These are phyloP conservation scores for Cistogaster globosa DNA, from an alignment of 2,888 invertebrate species.

Conservation along the genomic window DNA sequence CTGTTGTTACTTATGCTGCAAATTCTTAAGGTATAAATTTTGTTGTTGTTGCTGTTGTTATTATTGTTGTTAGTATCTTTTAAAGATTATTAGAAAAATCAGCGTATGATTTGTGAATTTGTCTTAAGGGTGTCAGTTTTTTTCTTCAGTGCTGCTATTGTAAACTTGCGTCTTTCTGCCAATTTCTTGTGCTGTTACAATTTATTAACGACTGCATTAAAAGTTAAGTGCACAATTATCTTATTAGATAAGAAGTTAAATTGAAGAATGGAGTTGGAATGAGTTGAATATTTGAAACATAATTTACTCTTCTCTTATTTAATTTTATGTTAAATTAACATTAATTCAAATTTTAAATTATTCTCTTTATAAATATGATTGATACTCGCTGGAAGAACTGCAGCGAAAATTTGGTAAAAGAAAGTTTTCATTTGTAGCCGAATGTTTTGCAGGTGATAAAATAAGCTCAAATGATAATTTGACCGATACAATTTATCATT, in stretches of 20 bases:
- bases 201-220: slow-evolving; percentile 55
- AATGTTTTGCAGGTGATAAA: too few species aligned
- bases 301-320: not conserved
- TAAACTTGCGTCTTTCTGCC: slow-evolving; percentile 21
- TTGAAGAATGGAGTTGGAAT: slow-evolving; percentile 18
- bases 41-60: slow-evolving; percentile 21
- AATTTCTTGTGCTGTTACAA: slow-evolving; percentile 17
- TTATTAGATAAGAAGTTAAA: slow-evolving; percentile 63
- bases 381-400: too few species aligned
- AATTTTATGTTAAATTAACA: too few species aligned
- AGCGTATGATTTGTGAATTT: slow-evolving; percentile 72
- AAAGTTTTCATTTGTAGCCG: too few species aligned
- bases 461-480: too few species aligned
- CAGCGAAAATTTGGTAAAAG: too few species aligned
- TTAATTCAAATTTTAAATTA: too few species aligned
- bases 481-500: too few species aligned
- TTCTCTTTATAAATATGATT: too few species aligned
- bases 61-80: slow-evolving; percentile 26
- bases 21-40: not conserved
- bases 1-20: not conserved
- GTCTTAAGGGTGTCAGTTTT: slow-evolving; percentile 64
- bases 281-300: slow-evolving; percentile 9
- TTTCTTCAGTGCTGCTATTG: slow-evolving; percentile 34
- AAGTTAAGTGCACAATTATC: slow-evolving; percentile 64
- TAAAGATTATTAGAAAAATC: slow-evolving; percentile 60